phyloP scores from a whole-genome alignment of 2,113 vertebrate species.

The Passerina amoena region DNA sequence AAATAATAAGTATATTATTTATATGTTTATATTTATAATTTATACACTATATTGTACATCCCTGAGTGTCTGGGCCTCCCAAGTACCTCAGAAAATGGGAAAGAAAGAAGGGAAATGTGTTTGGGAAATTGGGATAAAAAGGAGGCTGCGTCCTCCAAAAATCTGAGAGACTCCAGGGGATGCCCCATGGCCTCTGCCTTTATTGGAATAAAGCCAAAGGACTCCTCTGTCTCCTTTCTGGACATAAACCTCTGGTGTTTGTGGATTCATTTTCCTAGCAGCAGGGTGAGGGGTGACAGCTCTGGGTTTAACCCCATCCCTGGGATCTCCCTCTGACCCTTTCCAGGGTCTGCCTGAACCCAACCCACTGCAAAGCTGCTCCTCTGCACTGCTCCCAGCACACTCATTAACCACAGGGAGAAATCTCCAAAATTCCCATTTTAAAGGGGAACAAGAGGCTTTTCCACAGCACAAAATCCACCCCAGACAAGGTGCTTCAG shows the following conservation, averaged over 20 bases:
- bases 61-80: neutral
- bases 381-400: accelerated
- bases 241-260: too few species aligned
- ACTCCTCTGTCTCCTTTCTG: too few species aligned
- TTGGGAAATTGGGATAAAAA: too few species aligned
- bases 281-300: neutral
- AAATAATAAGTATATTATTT: too few species aligned
- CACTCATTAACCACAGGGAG: neutral
- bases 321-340: accelerated
- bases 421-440: neutral
- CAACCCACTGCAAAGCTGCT: neutral
- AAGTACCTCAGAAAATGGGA: too few species aligned
- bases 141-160: too few species aligned
- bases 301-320: neutral
- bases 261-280: neutral
- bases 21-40: neutral
- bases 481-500: neutral
- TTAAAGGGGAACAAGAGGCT: neutral
- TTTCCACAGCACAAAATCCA: neutral
- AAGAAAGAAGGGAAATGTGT: too few species aligned
- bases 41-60: accelerated
- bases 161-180: too few species aligned
- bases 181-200: too few species aligned
- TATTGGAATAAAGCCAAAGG: too few species aligned
- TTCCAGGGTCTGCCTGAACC: too few species aligned